Base-by-base conservation (phyloP, 2,113 vertebrate species). In the Glaucidium brasilianum region DNA sequence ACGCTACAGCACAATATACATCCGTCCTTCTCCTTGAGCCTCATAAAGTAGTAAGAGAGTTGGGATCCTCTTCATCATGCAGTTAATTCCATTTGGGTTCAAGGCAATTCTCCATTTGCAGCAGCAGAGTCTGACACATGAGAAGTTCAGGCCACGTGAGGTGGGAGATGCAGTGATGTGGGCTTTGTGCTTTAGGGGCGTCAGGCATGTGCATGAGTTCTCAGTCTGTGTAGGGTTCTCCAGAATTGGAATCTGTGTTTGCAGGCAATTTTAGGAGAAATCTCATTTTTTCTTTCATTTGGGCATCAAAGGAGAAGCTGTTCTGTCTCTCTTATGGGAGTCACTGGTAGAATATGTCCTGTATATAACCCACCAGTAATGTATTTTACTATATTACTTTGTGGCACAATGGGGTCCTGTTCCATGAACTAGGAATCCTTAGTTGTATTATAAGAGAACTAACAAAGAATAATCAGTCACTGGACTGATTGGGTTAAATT, bases 121-220 rank as follows among this genome's bases (percentile, higher is more conserved):
- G 63, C 32, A 63, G 55, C 56, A 76, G 37, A 73, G 32, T 32
- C 25, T 66, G 62, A 66, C n/a, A 78, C 9, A 9, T 7, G 29
- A 43, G 37, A 85, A 39, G 17, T 79, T 87, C 77, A 90, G 80
- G 34, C 35, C 47, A 22, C 20, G 15, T 11, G 56, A 69, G 35
- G 13, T 35, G 62, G 52, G 41, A 88, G 55, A 32, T 58, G 25
- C 0, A 4, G 23, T 30, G 49, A 45, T 27, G 30, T 8, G 29
- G 49, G 22, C 41, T 88, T 90, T 35, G 3, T 34, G 29, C 22
- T 68, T 66, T 68, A 50, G 52, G 26, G 66, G 50, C 21, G 16
- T 4, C 2, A 1, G 30, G 39, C 32, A 68, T 2, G 1, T 0
- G 0, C 2, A 1, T 56, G 66, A 11, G 4, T 58, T 89, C 64